These are phyloP conservation scores for Elysia chlorotica DNA, from an alignment of 1,140 invertebrate species.

Conservation along the genomic window DNA sequence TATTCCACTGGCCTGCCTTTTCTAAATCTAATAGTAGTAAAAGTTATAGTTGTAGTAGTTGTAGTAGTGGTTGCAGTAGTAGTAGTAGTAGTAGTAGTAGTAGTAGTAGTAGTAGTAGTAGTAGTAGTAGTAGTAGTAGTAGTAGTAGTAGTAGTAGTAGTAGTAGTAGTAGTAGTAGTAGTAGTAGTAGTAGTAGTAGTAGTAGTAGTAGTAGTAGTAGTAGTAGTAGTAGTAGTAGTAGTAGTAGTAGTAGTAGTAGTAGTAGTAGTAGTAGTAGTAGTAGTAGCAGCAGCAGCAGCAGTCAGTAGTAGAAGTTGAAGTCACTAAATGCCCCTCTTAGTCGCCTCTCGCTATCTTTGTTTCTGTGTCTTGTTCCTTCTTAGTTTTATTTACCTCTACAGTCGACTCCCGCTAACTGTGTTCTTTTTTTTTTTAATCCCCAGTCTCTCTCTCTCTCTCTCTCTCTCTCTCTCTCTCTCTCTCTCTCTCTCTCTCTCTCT, in stretches of 20 bases:
- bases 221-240: conserved; percentile 8
- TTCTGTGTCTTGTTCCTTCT: background rate
- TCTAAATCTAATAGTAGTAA: conserved; percentile 3
- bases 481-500: background rate
- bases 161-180: conserved; percentile 21
- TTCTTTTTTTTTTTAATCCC: background rate
- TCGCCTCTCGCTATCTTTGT: background rate
- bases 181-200: conserved; percentile 16
- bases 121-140: conserved; percentile 17
- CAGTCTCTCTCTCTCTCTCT: background rate
- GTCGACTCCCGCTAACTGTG: background rate
- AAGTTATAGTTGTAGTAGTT: background rate
- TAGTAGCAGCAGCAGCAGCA: background rate
- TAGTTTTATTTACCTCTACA: background rate
- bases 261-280: conserved; percentile 12
- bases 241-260: conserved; percentile 2
- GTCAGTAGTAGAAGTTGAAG: background rate
- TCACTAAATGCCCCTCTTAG: background rate
- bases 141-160: conserved; percentile 22
- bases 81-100: conserved; percentile 14
- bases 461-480: background rate
- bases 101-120: conserved; percentile 20
- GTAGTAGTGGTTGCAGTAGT: background rate
- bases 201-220: conserved; percentile 15
- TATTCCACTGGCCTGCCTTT: too few relatives aligned